Conservation (phyloP, 2,888 invertebrate species). For the Limnephilus marmoratus region DNA sequence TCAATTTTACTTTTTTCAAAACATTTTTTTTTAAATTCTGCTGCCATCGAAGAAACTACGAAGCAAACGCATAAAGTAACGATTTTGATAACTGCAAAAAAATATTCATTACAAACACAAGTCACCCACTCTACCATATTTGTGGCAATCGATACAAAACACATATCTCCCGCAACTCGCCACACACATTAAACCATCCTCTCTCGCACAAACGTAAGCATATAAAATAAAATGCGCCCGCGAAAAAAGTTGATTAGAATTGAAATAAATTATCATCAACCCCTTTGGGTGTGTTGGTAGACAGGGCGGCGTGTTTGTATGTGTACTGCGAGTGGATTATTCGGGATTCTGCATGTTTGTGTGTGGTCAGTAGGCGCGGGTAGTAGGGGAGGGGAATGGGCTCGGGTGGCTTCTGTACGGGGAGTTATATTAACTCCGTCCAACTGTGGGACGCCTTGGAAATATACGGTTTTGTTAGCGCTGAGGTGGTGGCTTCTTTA, state of each 20-base stretch:
- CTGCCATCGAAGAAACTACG: no score
- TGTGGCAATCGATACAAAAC: neutral
- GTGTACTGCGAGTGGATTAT: conserved; percentile 41
- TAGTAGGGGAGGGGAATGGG: conserved; percentile 35
- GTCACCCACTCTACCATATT: neutral
- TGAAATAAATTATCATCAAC: conserved; percentile 66
- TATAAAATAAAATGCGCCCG: conserved; percentile 66
- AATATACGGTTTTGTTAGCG: neutral
- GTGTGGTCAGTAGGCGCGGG: conserved; percentile 35
- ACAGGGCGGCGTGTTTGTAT: conserved; percentile 43
- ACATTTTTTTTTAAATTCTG: no score
- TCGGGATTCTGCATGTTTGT: conserved; percentile 39
- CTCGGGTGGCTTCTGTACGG: conserved; percentile 50
- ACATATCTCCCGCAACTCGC: conserved; percentile 11
- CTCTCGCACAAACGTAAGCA: conserved; percentile 61
- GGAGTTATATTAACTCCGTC: conserved; percentile 30
- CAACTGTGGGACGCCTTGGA: conserved; percentile 47
- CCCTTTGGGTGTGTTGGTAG: conserved; percentile 36
- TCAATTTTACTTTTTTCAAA: no score
- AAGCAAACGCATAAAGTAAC: no score
- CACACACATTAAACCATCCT: neutral
- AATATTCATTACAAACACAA: no score
- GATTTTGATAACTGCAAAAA: no score
- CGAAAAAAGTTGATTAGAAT: conserved; percentile 67
- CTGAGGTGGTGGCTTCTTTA: neutral